A percentile compares a stretch with the other conserved stretches of the same genome.
Conservation (phyloP, 2,797 vertebrate genomes). For the Brachyrhaphis roseni region DNA sequence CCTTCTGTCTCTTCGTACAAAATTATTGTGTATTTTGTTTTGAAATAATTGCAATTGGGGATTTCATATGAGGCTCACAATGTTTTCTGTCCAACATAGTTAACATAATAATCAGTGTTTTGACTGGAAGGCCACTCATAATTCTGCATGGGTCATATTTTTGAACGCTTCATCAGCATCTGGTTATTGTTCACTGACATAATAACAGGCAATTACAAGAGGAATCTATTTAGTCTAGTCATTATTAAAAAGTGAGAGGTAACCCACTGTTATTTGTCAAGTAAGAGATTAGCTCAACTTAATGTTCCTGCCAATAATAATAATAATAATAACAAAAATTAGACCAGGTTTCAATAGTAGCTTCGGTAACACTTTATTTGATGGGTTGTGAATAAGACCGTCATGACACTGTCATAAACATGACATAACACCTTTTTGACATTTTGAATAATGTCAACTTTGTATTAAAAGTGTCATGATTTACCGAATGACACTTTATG, state of each 20-base stretch:
- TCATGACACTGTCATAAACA: too few species aligned
- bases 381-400: too few species aligned
- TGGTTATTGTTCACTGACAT: neutral
- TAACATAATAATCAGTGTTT: constrained; percentile 6
- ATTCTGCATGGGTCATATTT: neutral
- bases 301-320: neutral
- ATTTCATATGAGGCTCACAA: neutral
- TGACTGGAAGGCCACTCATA: neutral
- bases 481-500: too few species aligned
- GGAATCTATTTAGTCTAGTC: neutral
- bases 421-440: too few species aligned
- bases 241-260: neutral
- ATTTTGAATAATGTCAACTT: too few species aligned
- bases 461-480: too few species aligned
- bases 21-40: neutral
- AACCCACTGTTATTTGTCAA: neutral
- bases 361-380: neutral
- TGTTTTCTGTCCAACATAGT: neutral
- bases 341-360: neutral
- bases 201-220: neutral
- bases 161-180: neutral
- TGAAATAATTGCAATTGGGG: neutral
- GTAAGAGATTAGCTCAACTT: neutral
- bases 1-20: neutral
- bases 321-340: neutral